These are phyloP conservation scores for Pitta sordida DNA, from an alignment of 2,113 vertebrate species.

Conservation along the genomic window DNA sequence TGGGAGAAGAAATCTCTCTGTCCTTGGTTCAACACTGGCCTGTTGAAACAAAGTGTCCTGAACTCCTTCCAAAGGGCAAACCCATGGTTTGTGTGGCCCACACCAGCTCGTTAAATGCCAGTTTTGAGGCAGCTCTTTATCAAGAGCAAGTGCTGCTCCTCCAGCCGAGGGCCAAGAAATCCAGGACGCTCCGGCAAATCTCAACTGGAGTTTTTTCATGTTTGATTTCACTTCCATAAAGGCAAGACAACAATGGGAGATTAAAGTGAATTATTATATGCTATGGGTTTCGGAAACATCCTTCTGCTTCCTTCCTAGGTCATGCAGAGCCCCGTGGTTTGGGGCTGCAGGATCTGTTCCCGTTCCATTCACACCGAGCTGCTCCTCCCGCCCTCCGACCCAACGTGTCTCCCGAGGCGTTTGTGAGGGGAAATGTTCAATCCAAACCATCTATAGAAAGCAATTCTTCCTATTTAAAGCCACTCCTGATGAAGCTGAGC, in stretches of 20 bases:
- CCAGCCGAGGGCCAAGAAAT: neutral
- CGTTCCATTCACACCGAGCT: neutral
- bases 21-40: no score
- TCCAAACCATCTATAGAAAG: constrained; percentile 1
- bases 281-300: constrained; percentile 63
- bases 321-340: constrained; percentile 24
- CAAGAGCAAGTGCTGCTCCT: neutral
- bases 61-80: neutral
- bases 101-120: accelerated
- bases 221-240: neutral
- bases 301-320: constrained; percentile 63
- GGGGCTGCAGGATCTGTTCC: neutral
- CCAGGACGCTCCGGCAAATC: neutral
- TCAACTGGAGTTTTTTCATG: neutral
- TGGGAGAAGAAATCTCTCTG: neutral
- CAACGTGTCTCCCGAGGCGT: neutral
- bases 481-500: neutral
- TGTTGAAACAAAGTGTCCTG: neutral
- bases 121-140: neutral
- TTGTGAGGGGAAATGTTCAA: constrained; percentile 44
- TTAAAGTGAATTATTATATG: constrained; percentile 65
- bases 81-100: neutral
- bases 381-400: neutral
- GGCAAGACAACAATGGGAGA: constrained; percentile 21
- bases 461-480: constrained; percentile 32